These are phyloP conservation scores for Octopus sinensis DNA, from an alignment of 1,140 invertebrate species.

Conservation along the genomic window DNA sequence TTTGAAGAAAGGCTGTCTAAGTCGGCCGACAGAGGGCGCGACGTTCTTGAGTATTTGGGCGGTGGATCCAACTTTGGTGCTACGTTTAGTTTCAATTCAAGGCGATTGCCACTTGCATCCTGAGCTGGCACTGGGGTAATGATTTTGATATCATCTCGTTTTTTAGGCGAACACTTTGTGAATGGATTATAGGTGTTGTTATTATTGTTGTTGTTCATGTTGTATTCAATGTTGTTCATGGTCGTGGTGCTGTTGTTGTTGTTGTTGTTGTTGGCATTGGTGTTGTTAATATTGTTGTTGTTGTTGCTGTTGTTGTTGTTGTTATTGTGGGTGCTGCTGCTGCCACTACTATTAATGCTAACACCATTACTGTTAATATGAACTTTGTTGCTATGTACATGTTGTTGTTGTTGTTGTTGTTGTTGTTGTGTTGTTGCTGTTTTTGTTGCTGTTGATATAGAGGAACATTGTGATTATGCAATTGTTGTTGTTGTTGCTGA, in stretches of 20 bases:
- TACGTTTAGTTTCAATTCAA: conserved; percentile 34
- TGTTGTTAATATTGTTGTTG: neutral
- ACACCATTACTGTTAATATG: neutral
- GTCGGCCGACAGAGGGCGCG: conserved; percentile 6
- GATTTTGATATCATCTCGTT: conserved; percentile 29
- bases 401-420: neutral
- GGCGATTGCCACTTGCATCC: conserved; percentile 40
- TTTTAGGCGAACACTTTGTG: conserved; percentile 15
- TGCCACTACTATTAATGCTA: neutral
- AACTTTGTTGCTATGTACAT: neutral
- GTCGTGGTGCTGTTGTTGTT: neutral
- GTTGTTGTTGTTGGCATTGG: neutral
- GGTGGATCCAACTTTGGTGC: conserved; percentile 46
- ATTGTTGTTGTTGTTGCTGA: too few relatives aligned
- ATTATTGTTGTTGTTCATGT: neutral
- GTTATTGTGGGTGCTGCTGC: neutral
- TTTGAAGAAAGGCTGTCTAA: neutral
- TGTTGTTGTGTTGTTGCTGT: conserved; percentile 7
- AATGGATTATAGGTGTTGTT: conserved; percentile 30
- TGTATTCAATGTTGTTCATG: neutral
- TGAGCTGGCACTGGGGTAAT: conserved; percentile 38
- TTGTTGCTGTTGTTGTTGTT: neutral
- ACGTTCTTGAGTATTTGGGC: conserved; percentile 29
- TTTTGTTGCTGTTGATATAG: neutral
- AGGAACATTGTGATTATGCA: too few relatives aligned